A percentile compares a stretch with the other conserved stretches of the same genome.
Conservation (phyloP, 2,113 vertebrate genomes). For the Hypomesus transpacificus region DNA sequence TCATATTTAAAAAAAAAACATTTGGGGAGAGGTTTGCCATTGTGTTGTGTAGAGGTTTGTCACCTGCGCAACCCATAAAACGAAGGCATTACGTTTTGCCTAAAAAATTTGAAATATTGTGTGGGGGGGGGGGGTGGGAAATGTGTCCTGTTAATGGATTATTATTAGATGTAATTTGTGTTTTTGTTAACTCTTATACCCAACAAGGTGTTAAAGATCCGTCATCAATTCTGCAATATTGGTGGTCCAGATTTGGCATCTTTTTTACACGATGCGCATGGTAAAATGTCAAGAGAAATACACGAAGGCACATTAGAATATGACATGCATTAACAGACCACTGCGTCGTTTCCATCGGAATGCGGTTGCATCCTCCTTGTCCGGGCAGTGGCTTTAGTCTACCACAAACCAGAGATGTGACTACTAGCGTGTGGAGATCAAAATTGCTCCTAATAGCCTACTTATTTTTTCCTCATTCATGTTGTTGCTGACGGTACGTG, state of each 20-base stretch:
- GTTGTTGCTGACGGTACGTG: neutral
- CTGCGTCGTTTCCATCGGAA: conserved; percentile 73
- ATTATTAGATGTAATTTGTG: too few species aligned
- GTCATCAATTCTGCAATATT: neutral
- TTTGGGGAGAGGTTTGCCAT: conserved; percentile 15
- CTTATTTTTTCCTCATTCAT: neutral
- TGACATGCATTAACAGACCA: conserved; percentile 29
- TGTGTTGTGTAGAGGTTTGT: conserved; percentile 10
- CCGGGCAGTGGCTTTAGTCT: conserved; percentile 29
- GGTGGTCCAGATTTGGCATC: neutral
- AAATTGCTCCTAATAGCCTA: neutral
- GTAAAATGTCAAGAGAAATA: conserved; percentile 27
- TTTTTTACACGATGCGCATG: conserved; percentile 28
- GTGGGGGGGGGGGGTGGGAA: too few species aligned
- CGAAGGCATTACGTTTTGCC: conserved; percentile 17
- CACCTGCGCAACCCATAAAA: conserved; percentile 58
- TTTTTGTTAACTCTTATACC: too few species aligned
- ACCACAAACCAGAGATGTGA: conserved; percentile 36
- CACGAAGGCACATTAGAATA: conserved; percentile 8
- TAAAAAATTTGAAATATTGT: conserved; percentile 29
- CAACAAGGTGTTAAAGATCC: too few species aligned
- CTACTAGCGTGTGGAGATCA: neutral
- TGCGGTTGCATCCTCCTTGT: conserved; percentile 49
- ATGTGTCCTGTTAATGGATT: too few species aligned
- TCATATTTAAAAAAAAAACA: conserved; percentile 42